phyloP scores from a whole-genome alignment of 2,113 vertebrate species.

The Phainopepla nitens region DNA sequence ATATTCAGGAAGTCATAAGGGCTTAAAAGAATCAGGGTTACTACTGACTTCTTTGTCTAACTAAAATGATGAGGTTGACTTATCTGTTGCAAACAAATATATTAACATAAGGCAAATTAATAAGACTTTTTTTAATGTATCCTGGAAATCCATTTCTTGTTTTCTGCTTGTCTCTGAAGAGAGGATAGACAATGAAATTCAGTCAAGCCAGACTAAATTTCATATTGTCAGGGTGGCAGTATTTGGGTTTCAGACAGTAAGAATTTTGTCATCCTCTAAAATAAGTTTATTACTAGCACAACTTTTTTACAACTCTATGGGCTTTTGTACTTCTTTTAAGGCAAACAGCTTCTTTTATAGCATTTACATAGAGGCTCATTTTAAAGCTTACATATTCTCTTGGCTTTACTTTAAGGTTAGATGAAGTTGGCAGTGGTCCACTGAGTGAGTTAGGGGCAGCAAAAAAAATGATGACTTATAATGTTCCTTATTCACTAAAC shows the following conservation, averaged over 20 bases:
- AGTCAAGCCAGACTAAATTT: background rate
- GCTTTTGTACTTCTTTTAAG: background rate
- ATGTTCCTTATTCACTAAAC: background rate
- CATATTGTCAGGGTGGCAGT: background rate
- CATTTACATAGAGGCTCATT: background rate
- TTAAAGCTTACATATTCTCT: slow-evolving; percentile 1
- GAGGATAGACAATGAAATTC: background rate
- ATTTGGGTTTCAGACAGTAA: slow-evolving; percentile 29
- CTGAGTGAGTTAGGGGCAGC: background rate
- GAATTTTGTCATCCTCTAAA: background rate
- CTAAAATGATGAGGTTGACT: background rate
- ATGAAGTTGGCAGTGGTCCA: slow-evolving; percentile 20
- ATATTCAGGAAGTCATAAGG: background rate
- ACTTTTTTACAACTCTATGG: background rate
- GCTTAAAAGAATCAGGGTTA: background rate
- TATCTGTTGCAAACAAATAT: background rate
- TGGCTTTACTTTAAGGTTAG: background rate
- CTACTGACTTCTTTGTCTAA: background rate
- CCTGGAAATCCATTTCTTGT: background rate
- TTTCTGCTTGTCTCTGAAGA: background rate
- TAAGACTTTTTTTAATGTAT: background rate
- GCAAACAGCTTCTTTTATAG: slow-evolving; percentile 5
- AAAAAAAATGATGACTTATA: background rate
- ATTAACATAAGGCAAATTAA: background rate
- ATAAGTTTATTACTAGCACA: background rate